Evolutionary conservation across 1,140 invertebrate species (phyloP).

Genomic region (Lucilia sericata): DNA sequence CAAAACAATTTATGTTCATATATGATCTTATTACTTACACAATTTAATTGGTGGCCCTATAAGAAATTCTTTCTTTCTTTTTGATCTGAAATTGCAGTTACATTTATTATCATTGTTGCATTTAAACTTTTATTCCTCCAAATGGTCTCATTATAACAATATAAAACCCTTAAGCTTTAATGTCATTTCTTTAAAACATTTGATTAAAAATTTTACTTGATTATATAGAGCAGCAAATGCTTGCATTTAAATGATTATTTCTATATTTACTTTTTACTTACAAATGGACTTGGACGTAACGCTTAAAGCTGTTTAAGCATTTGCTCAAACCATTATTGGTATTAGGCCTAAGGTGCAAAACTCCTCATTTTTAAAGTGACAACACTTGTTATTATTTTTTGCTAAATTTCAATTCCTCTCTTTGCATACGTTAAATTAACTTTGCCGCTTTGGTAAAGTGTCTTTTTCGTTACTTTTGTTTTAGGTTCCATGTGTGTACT

Average conservation of each 20-base stretch:
- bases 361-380: slow-evolving; percentile 4
- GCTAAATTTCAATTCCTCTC: not conserved
- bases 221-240: not conserved
- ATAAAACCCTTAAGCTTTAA: slow-evolving; percentile 7
- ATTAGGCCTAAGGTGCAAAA: not conserved
- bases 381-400: slow-evolving; percentile 24
- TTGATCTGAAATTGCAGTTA: not conserved
- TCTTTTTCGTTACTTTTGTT: not conserved
- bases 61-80: not conserved
- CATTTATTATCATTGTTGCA: not conserved
- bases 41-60: not conserved
- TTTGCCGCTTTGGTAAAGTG: not conserved
- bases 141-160: slow-evolving; percentile 20
- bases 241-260: not conserved
- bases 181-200: slow-evolving; percentile 33
- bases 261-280: not conserved
- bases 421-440: not conserved
- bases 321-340: not conserved
- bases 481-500: not conserved
- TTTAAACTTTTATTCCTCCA: not conserved
- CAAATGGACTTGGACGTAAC: not conserved
- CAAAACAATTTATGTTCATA: not conserved
- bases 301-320: not conserved
- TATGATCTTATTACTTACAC: not conserved
- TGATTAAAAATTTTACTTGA: slow-evolving; percentile 36